Base-by-base conservation (phyloP, 1,140 invertebrate genomes). In the Drosophila sulfurigaster region DNA sequence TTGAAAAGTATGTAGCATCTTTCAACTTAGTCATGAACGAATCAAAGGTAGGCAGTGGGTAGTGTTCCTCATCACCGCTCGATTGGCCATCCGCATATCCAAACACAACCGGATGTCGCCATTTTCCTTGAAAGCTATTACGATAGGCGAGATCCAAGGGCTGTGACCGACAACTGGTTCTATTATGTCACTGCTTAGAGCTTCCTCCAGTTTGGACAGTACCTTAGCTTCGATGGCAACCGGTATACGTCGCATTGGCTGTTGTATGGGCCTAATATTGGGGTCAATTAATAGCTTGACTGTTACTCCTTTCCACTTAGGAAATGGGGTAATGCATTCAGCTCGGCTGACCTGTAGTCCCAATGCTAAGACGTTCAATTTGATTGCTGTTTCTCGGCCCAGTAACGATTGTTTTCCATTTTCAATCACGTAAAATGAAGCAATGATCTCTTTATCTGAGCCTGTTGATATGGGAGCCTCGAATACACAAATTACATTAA, bases 101-200 rank as follows among this genome's bases (percentile, higher is more conserved):
- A 79, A 25, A 20, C 73, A 77, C 16, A 77, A 49, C 25, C 73
- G 38, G 28, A 76, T 74, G 11, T 73, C 70, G 0, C 56, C 65
- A 20, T 71, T 67, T 45, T 70, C 32, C 32, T 77, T 68, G 52
- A 77, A 72, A 3, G 67, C 70, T 4, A 75, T 45, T 1, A 69
- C 71, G 5, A 80, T 63, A 4, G 71, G 70, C 2, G 59, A 78
- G 28, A 78, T 81, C 75, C 65, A 75, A 3, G 49, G 11, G 10
- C 63, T 72, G 10, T 72, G 75, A 16, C 75, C 72, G 13, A 38
- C 38, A n/a, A 89, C 72, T 58, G 48, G 46, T 62, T 86, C 75
- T 11, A 83, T 81, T 25, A 87, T 80, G 35, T 85, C 77, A 15
- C 38, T 35, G n/a, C 30, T 11, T 8, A 83, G 30, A 8, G 65